These are phyloP conservation scores for Eupithecia vulgata DNA, from an alignment of 2,888 invertebrate genomes.

Conservation along the genomic window DNA sequence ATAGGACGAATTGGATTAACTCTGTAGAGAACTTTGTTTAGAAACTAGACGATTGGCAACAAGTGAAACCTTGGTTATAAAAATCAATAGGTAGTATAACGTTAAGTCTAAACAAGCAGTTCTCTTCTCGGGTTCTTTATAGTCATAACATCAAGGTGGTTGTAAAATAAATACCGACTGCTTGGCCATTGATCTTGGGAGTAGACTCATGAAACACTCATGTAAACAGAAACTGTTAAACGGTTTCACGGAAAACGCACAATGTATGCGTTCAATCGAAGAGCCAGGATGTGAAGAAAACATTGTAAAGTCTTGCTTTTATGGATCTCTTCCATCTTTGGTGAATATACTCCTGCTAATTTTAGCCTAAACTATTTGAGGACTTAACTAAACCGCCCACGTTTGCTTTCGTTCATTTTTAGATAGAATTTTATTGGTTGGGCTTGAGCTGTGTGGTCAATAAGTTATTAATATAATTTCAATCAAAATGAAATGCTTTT, in stretches of 20 bases:
- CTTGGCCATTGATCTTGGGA: slow-evolving; percentile 19
- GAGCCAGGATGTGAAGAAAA: not conserved
- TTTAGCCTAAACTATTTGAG: not conserved
- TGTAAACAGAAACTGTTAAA: not conserved
- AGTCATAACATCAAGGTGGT: slow-evolving; percentile 27
- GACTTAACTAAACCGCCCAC: not conserved
- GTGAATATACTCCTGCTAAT: not conserved
- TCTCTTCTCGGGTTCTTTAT: slow-evolving; percentile 19
- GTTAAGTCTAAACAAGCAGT: slow-evolving; percentile 24
- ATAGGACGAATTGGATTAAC: not conserved
- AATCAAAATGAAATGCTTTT: too few relatives aligned
- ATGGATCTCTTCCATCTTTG: not conserved
- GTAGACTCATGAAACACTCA: not conserved
- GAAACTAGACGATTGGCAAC: not conserved
- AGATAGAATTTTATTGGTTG: too few relatives aligned
- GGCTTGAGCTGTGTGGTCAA: not conserved
- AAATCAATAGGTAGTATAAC: not conserved
- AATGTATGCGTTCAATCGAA: not conserved
- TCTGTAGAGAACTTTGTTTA: not conserved
- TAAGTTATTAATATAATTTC: too few relatives aligned
- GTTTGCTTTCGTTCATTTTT: not conserved
- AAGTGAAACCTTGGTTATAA: not conserved
- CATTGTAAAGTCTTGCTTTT: not conserved
- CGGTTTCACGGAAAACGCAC: not conserved
- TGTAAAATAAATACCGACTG: slow-evolving; percentile 5